A percentile compares a stretch with the other conserved stretches of the same genome.
Conservation (phyloP, 1,140 invertebrate species). For the Neoseiulus cucumeris region DNA sequence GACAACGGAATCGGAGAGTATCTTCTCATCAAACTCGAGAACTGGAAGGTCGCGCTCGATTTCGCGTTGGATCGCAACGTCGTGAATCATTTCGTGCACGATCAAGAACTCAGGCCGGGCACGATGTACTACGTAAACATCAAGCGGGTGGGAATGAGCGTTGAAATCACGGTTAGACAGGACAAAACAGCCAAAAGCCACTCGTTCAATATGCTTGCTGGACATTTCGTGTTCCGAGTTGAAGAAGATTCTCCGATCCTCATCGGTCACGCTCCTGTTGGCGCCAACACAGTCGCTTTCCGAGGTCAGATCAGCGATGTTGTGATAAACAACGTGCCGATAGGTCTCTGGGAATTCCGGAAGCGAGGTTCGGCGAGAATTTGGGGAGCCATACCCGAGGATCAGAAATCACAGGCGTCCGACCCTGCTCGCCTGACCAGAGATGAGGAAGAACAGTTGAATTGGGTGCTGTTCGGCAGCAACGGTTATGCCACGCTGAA, state of each 20-base stretch:
- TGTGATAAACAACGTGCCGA: background rate
- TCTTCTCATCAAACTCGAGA: constrained; percentile 8
- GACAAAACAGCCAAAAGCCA: background rate
- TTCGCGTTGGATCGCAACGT: background rate
- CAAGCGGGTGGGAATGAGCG: background rate
- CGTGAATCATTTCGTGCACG: background rate
- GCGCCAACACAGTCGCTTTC: background rate
- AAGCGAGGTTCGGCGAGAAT: background rate
- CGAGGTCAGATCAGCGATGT: background rate
- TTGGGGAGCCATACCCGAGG: background rate
- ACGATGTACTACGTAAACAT: background rate
- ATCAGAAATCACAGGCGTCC: too few relatives aligned
- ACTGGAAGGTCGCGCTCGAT: background rate
- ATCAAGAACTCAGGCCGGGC: background rate
- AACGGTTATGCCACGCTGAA: background rate
- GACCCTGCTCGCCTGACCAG: background rate
- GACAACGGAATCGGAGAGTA: background rate
- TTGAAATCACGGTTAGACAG: background rate
- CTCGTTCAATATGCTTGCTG: background rate
- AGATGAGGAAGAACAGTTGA: background rate
- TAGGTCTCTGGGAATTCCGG: background rate
- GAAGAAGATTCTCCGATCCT: background rate
- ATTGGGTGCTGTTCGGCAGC: background rate
- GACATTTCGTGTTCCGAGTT: background rate
- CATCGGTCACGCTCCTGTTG: background rate